These are phyloP conservation scores for Brachirus orientalis DNA, from an alignment of 2,113 vertebrate species.

Conservation along the genomic window DNA sequence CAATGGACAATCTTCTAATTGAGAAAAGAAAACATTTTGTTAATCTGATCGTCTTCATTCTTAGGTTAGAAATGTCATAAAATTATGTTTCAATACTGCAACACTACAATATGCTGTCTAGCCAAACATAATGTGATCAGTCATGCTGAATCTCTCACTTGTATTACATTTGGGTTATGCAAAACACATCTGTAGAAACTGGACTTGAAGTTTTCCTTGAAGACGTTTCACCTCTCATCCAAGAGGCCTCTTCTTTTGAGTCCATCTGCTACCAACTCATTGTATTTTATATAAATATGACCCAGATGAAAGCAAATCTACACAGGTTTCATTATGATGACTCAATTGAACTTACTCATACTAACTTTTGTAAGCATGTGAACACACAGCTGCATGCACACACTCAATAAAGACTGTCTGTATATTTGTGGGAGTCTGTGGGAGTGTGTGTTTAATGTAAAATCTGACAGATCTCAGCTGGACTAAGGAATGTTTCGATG, in stretches of 20 bases:
- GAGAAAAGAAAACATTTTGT: too few species aligned
- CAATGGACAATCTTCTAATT: too few species aligned
- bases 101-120: not conserved
- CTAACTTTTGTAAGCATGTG: constrained; percentile 35
- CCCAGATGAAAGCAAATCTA: too few species aligned
- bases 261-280: too few species aligned
- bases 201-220: too few species aligned
- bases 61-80: not conserved
- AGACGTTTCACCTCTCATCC: too few species aligned
- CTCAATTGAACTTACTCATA: constrained; percentile 6
- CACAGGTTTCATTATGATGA: not conserved
- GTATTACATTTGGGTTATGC: not conserved
- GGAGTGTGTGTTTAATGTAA: not conserved
- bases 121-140: not conserved
- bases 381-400: constrained; percentile 40
- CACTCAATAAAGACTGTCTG: constrained; percentile 11
- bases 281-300: too few species aligned
- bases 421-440: constrained; percentile 32
- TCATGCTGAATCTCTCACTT: not conserved
- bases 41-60: too few species aligned
- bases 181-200: too few species aligned
- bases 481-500: constrained; percentile 21
- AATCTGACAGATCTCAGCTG: constrained; percentile 60
- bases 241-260: too few species aligned
- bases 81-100: not conserved